These are phyloP conservation scores for Darevskia mixta DNA, from an alignment of 2,797 vertebrate genomes.

Conservation along the genomic window DNA sequence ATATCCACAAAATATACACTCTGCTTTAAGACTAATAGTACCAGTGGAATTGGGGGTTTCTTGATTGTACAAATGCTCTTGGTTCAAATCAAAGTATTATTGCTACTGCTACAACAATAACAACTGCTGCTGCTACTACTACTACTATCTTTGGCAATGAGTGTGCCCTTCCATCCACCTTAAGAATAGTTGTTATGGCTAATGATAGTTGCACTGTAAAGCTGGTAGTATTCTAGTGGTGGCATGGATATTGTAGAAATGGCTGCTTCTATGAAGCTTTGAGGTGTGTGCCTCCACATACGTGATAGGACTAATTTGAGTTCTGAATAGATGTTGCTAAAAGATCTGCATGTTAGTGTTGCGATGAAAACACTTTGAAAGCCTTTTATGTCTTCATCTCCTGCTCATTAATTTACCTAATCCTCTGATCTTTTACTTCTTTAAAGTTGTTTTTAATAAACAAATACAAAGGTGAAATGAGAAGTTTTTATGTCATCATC, in stretches of 20 bases:
- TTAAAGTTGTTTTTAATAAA: conserved; percentile 75
- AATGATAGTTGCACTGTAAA: neutral
- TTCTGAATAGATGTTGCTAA: conserved; percentile 53
- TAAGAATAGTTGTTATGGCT: neutral
- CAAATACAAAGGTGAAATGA: conserved; percentile 65
- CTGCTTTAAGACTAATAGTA: too few species aligned
- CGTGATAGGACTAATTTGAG: conserved; percentile 63
- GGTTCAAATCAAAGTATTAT: too few species aligned
- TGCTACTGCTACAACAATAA: too few species aligned
- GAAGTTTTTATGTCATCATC: conserved; percentile 68
- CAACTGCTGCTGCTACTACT: too few species aligned
- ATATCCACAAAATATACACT: too few species aligned
- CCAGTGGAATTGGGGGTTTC: too few species aligned
- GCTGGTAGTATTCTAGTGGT: neutral
- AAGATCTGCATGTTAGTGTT: conserved; percentile 61
- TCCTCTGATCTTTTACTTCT: conserved; percentile 73
- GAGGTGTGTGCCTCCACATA: conserved; percentile 22
- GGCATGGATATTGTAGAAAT: neutral
- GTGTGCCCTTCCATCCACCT: neutral
- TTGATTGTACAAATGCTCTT: too few species aligned
- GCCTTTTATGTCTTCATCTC: conserved; percentile 69
- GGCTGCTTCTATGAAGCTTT: neutral
- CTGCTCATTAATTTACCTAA: conserved; percentile 73
- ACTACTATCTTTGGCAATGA: neutral
- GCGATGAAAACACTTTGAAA: conserved; percentile 67